A percentile compares a stretch with the other conserved stretches of the same genome.
Evolutionary conservation across 2,888 invertebrate genomes (phyloP).

Genomic region (Chaetogeoica ovagalla): DNA sequence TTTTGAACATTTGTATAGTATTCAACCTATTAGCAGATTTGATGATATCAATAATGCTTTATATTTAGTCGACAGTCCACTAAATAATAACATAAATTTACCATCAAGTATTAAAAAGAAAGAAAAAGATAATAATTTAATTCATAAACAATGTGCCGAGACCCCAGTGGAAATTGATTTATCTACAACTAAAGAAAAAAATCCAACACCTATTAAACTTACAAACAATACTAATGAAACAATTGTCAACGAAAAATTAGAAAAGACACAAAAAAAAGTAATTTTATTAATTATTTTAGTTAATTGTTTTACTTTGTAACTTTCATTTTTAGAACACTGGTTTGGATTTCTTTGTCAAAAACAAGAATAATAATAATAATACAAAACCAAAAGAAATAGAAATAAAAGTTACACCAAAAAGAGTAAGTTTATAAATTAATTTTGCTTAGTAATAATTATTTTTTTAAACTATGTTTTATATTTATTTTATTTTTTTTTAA

Average conservation of each 20-base stretch:
- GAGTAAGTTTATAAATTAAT: not conserved
- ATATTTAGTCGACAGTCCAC: slow-evolving; percentile 10
- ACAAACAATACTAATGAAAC: slow-evolving; percentile 12
- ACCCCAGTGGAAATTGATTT: slow-evolving; percentile 15
- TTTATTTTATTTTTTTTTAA: no score
- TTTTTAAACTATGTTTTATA: not conserved
- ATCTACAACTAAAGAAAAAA: not conserved
- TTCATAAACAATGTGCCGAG: not conserved
- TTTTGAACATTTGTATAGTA: slow-evolving; percentile 49
- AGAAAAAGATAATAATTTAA: slow-evolving; percentile 2
- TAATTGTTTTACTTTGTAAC: not conserved
- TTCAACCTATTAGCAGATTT: slow-evolving; percentile 40
- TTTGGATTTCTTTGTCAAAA: slow-evolving; percentile 9
- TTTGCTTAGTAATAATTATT: not conserved
- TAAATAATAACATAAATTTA: not conserved
- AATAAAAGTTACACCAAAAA: slow-evolving; percentile 11
- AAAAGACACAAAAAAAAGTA: slow-evolving; percentile 16
- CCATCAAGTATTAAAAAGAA: slow-evolving; percentile 38
- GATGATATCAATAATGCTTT: slow-evolving; percentile 35
- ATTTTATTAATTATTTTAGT: slow-evolving; percentile 10
- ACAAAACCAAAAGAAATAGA: slow-evolving; percentile 1
- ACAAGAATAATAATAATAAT: slow-evolving; percentile 7
- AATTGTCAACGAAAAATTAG: not conserved
- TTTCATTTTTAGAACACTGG: not conserved
- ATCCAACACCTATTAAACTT: not conserved